Percentiles rank a stretch among this genome's conserved stretches.
Conservation (phyloP, 2,797 vertebrate genomes). For the Lagocephalus sceleratus region DNA sequence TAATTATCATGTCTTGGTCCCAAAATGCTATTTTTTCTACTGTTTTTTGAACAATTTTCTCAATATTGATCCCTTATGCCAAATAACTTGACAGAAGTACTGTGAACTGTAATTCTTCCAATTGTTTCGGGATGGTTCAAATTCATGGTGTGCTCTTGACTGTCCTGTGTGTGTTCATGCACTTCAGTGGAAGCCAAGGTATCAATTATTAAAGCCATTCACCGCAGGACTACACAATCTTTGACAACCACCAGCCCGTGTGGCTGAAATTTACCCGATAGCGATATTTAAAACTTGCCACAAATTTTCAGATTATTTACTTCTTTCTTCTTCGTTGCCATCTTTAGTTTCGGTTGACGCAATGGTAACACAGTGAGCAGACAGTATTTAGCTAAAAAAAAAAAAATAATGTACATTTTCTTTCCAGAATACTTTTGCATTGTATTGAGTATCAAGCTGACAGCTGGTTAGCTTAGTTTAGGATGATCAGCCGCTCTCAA, state of each 20-base stretch:
- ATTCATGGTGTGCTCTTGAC: conserved; percentile 67
- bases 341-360: background rate
- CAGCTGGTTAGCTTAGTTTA: conserved; percentile 7
- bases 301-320: background rate
- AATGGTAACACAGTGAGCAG: background rate
- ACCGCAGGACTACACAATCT: conserved; percentile 39
- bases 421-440: background rate
- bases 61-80: conserved; percentile 73
- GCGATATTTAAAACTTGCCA: conserved; percentile 7
- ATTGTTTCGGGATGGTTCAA: conserved; percentile 61
- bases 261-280: conserved; percentile 9
- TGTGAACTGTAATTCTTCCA: conserved; percentile 74
- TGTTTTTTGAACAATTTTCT: conserved; percentile 78
- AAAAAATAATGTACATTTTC: background rate
- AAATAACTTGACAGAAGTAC: conserved; percentile 76
- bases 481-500: background rate
- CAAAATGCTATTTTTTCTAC: conserved; percentile 76
- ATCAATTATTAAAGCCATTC: conserved; percentile 36
- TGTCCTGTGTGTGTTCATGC: conserved; percentile 51
- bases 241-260: conserved; percentile 16
- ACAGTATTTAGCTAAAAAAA: background rate
- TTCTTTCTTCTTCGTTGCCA: background rate
- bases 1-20: conserved; percentile 60
- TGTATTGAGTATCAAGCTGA: background rate
- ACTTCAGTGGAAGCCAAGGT: conserved; percentile 54